Conservation (phyloP, 2,113 vertebrate genomes). For the Platichthys stellatus region DNA sequence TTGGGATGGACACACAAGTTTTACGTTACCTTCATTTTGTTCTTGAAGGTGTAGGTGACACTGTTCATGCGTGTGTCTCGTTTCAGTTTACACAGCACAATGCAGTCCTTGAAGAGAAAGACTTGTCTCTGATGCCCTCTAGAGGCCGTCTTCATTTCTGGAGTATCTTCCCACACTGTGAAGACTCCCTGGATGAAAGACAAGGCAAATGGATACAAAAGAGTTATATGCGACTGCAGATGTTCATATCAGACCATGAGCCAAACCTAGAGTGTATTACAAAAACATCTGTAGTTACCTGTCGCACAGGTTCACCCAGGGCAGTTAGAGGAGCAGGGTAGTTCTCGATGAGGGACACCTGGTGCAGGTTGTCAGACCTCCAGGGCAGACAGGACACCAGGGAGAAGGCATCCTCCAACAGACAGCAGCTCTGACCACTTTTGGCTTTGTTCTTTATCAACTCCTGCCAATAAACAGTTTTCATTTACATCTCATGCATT, state of each 20-base stretch:
- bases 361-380: conserved; percentile 92
- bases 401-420: conserved; percentile 93
- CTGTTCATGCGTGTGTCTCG: conserved; percentile 86
- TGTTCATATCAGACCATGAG: neutral
- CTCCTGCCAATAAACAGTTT: conserved; percentile 80
- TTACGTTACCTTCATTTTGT: conserved; percentile 93
- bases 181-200: conserved; percentile 86
- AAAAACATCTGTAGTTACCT: conserved; percentile 79
- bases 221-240: neutral
- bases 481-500: neutral
- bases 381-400: conserved; percentile 90
- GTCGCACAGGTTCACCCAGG: conserved; percentile 92
- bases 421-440: conserved; percentile 88
- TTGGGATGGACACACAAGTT: neutral
- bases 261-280: neutral
- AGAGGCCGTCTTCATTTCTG: conserved; percentile 88
- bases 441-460: conserved; percentile 95
- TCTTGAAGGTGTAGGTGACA: conserved; percentile 92
- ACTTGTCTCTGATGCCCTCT: conserved; percentile 95
- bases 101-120: conserved; percentile 95
- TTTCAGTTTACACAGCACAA: conserved; percentile 93
- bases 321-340: conserved; percentile 93
- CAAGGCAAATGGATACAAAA: neutral
- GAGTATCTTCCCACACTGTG: conserved; percentile 94
- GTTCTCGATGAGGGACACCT: conserved; percentile 93